Percentiles rank a stretch among this genome's conserved stretches.
Conservation (phyloP, 2,113 vertebrate species). For the Centropus bengalensis region DNA sequence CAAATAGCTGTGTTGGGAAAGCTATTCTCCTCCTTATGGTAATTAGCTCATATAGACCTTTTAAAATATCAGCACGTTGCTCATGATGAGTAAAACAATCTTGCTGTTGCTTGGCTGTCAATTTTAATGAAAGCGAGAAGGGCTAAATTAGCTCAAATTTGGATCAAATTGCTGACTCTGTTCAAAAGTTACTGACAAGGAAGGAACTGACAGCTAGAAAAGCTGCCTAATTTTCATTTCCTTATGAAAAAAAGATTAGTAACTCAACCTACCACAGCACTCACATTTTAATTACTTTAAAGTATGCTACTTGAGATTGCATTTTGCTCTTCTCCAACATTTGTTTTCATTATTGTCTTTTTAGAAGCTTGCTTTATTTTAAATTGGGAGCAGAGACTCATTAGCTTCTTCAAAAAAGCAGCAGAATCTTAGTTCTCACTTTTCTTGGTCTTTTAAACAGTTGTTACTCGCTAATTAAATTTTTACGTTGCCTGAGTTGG, state of each 20-base stretch:
- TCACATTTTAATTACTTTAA: background rate
- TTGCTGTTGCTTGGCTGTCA: background rate
- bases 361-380: background rate
- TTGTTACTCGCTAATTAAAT: background rate
- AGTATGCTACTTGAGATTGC: background rate
- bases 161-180: conserved; percentile 9
- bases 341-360: background rate
- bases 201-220: conserved; percentile 9
- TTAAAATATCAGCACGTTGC: background rate
- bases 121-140: background rate
- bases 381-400: background rate
- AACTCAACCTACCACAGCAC: background rate
- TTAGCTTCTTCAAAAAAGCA: background rate
- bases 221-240: background rate
- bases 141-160: background rate
- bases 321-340: background rate
- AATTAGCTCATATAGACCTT: background rate
- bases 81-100: background rate
- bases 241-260: conserved; percentile 29
- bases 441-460: background rate
- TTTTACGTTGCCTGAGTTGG: background rate
- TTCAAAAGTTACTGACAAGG: background rate
- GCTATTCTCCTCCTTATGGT: background rate
- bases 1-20: background rate
- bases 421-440: background rate